Percentiles rank a stretch among this genome's conserved stretches.
phyloP scores from a whole-genome alignment of 2,797 vertebrate species.

The Vespertilio murinus region DNA sequence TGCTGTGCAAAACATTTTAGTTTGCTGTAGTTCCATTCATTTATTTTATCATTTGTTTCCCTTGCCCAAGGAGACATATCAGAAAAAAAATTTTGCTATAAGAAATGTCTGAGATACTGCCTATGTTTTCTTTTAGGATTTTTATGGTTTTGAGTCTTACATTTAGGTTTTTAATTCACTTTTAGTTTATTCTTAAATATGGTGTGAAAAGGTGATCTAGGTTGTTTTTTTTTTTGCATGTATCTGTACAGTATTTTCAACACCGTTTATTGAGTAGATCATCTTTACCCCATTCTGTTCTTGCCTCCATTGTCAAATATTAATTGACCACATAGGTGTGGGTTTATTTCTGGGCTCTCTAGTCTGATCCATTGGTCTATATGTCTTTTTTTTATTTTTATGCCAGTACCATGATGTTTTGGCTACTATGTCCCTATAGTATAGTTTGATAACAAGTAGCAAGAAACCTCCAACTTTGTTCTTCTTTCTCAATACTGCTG shows the following conservation, averaged over 20 bases:
- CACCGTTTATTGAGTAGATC: not conserved
- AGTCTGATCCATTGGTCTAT: not conserved
- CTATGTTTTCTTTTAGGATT: not conserved
- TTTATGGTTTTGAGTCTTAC: not conserved
- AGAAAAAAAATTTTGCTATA: not conserved
- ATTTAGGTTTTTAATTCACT: not conserved
- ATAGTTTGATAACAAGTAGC: not conserved
- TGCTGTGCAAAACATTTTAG: not conserved
- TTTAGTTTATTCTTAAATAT: not conserved
- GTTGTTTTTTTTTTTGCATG: not conserved
- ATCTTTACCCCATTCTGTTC: not conserved
- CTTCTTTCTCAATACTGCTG: not conserved
- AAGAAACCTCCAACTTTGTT: not conserved
- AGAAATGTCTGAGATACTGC: not conserved
- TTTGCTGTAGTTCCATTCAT: not conserved
- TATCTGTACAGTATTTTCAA: not conserved
- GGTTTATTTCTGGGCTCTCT: not conserved
- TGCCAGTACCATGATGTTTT: not conserved
- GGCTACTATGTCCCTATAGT: not conserved
- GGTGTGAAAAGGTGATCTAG: not conserved
- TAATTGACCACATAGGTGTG: not conserved
- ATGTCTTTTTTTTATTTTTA: not conserved
- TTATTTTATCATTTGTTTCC: not conserved
- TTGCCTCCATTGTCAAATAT: not conserved
- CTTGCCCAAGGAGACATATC: not conserved